A percentile compares a stretch with the other conserved stretches of the same genome.
Conservation (phyloP, 1,140 invertebrate species). For the Lepidurus packardi region DNA sequence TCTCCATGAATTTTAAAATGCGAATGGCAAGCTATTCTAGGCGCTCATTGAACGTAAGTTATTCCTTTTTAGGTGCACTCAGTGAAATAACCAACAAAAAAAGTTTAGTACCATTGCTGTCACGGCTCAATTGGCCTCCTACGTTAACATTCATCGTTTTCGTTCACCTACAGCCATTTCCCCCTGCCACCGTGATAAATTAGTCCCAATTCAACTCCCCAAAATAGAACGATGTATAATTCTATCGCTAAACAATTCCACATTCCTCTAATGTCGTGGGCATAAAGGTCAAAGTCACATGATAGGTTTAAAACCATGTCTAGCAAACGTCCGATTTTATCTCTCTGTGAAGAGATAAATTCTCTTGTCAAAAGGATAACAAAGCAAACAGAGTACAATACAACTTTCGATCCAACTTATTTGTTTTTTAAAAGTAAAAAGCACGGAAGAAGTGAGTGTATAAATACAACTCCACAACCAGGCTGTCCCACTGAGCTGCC, state of each 20-base stretch:
- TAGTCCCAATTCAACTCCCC: neutral
- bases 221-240: neutral
- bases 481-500: neutral
- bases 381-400: neutral
- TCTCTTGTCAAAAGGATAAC: neutral
- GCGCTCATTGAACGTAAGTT: no score
- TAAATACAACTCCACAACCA: neutral
- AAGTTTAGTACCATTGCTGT: neutral
- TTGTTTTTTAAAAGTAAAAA: neutral
- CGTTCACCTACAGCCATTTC: neutral
- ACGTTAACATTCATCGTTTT: neutral
- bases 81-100: no score
- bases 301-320: neutral
- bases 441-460: neutral
- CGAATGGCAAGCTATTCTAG: no score
- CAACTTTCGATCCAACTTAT: neutral
- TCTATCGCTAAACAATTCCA: neutral
- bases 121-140: neutral
- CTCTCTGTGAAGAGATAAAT: neutral
- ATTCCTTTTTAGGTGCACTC: no score
- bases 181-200: neutral
- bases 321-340: neutral
- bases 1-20: no score
- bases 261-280: neutral
- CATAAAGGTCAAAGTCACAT: neutral